These are phyloP conservation scores for Trachythela sp. DNA, from an alignment of 64 coral and sea anemone genomes.

Conservation along the genomic window DNA sequence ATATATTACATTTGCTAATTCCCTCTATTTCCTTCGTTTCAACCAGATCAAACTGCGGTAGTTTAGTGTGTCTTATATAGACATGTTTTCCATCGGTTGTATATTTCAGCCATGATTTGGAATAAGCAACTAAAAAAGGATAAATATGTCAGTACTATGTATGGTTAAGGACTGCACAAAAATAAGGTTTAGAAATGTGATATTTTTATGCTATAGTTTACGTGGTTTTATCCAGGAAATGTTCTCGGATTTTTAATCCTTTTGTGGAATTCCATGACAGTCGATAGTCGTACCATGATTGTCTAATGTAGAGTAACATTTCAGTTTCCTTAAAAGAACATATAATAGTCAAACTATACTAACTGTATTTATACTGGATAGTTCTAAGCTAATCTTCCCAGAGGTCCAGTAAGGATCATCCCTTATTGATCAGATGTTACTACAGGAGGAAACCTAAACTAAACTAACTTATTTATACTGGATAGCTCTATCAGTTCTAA, in stretches of 20 bases:
- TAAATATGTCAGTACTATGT: background rate
- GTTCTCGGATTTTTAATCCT: background rate
- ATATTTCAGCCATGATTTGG: background rate
- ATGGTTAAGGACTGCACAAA: too few species aligned
- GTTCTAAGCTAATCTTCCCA: too few species aligned
- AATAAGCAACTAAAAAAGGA: background rate
- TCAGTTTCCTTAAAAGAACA: background rate
- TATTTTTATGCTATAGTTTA: too few species aligned
- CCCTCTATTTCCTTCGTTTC: background rate
- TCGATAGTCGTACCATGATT: background rate
- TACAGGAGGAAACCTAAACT: too few species aligned
- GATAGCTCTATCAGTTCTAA: too few species aligned
- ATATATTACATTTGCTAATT: background rate
- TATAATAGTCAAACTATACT: background rate
- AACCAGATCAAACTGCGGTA: conserved; percentile 11
- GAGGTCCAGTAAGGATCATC: too few species aligned
- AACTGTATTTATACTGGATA: too few species aligned
- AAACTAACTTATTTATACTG: too few species aligned
- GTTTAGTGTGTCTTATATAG: background rate
- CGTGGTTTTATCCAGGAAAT: background rate
- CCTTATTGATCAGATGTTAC: too few species aligned
- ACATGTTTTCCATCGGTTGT: background rate
- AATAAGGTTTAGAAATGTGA: too few species aligned
- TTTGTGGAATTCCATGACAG: background rate
- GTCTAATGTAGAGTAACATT: background rate